phyloP scores from a whole-genome alignment of 2,113 vertebrate genomes.

The Tachysurus fulvidraco region DNA sequence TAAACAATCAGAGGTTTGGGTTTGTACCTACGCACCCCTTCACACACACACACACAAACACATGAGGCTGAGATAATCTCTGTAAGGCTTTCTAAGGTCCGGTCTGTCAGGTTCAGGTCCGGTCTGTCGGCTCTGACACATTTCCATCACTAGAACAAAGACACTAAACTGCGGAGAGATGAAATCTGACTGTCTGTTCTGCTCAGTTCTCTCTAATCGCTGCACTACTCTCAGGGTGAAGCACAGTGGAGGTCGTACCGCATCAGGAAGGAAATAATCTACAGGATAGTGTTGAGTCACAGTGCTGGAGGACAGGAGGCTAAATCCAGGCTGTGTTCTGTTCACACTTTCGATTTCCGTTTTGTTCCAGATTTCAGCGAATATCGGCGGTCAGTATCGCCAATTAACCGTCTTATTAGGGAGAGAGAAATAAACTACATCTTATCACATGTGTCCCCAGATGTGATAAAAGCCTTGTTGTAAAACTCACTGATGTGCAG shows the following conservation, averaged over 20 bases:
- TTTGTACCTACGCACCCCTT: conserved; percentile 66
- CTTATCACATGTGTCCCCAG: neutral
- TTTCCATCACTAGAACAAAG: neutral
- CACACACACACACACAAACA: no score
- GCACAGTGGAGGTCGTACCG: neutral
- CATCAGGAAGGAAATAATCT: neutral
- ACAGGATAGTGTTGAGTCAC: neutral
- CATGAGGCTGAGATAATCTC: neutral
- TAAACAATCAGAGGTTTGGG: conserved; percentile 79
- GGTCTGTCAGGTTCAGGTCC: neutral
- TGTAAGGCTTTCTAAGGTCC: neutral
- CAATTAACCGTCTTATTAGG: neutral
- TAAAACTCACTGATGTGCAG: no score
- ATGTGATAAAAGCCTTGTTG: neutral
- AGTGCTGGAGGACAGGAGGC: neutral
- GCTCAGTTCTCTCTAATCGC: neutral
- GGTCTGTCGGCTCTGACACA: no score
- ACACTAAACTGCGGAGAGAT: neutral
- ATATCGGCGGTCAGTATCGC: neutral
- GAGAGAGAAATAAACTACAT: neutral
- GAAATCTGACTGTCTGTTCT: conserved; percentile 9
- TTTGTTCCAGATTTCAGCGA: neutral
- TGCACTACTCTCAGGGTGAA: neutral
- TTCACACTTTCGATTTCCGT: neutral
- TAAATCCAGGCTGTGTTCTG: neutral